A percentile compares a stretch with the other conserved stretches of the same genome.
Evolutionary conservation across 2,113 vertebrate genomes (phyloP).

Genomic region (Baryphthengus martii): DNA sequence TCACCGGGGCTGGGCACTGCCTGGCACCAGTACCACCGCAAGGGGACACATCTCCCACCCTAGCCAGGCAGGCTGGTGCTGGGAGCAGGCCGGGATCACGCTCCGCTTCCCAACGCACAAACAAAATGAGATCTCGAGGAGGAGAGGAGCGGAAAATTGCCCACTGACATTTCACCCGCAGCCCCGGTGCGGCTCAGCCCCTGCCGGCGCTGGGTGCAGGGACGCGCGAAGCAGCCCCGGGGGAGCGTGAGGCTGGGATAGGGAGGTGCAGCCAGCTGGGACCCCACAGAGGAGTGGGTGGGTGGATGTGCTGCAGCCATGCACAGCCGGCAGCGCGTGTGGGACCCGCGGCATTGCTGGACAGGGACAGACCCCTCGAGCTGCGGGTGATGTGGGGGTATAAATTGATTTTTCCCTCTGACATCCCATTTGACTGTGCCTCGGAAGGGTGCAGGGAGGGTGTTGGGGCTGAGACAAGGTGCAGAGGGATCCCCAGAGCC

Average conservation of each 20-base stretch:
- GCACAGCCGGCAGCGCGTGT: accelerated
- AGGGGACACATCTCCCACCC: background rate
- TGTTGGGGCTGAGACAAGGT: accelerated
- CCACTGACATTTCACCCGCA: background rate
- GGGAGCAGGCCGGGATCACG: background rate
- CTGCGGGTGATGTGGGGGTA: accelerated
- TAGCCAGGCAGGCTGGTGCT: background rate
- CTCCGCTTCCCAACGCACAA: background rate
- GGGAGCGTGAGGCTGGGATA: accelerated
- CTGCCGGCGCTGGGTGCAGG: accelerated
- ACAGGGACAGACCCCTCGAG: background rate
- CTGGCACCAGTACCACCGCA: accelerated
- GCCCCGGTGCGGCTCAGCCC: background rate
- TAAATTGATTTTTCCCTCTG: background rate
- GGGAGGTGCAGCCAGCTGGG: accelerated
- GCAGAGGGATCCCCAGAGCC: background rate
- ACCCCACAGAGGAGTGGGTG: background rate
- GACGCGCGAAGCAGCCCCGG: accelerated
- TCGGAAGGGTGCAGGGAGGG: background rate
- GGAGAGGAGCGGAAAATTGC: background rate
- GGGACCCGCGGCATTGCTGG: background rate
- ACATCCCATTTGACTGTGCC: accelerated
- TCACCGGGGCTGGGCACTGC: background rate
- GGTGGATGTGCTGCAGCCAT: background rate
- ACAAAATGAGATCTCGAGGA: background rate